Evolutionary conservation across 1,140 invertebrate genomes (phyloP), one percentile per base, ranked within the genome.

Genomic region (Ericerus pela): DNA sequence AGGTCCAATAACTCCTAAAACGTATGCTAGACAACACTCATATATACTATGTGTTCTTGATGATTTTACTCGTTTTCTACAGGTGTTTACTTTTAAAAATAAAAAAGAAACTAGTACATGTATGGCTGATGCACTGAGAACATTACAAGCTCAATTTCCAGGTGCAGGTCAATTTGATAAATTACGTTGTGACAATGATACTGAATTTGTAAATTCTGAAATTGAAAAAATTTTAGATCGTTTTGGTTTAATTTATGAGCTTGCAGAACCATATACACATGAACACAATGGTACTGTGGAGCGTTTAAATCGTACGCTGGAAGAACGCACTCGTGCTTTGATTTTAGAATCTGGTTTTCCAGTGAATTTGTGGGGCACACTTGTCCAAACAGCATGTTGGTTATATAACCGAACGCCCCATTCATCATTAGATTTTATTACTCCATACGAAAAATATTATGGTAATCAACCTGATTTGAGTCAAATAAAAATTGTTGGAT

Each of bases 281-380:
- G 59, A 67, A 53, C 59, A 63, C 20, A 69, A 70, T 60, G 66
- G 68, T 4, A 55, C 61, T 30, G 62, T 65, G 8, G 67, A 73
- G 53, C 58, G 66, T 54, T 61, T 65, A n/a, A 71, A 71, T 29
- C 56, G 69, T 41, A 70, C 65, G 1, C 53, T 71, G 18, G 56
- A 62, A 22, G 51, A 64, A 29, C 60, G 36, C 53, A 66, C 68
- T 14, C 59, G 67, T 58, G 61, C 65, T n/a, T 52, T 68, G 43
- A 51, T 72, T 33, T 29, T 60, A 18, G 65, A 71, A 22, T 63
- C 62, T 30, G 58, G 63, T 8, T 51, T 73, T 41, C 59, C 59
- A 18, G 47, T 36, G 24, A 57, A 41, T 6, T 68, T 67, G 62
- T 73, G 69, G 69, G 62, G 54, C 3, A 38, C 51, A 29, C 54